These are phyloP conservation scores for Lagenorhynchus albirostris DNA, from an alignment of 2,113 vertebrate species.

Conservation along the genomic window DNA sequence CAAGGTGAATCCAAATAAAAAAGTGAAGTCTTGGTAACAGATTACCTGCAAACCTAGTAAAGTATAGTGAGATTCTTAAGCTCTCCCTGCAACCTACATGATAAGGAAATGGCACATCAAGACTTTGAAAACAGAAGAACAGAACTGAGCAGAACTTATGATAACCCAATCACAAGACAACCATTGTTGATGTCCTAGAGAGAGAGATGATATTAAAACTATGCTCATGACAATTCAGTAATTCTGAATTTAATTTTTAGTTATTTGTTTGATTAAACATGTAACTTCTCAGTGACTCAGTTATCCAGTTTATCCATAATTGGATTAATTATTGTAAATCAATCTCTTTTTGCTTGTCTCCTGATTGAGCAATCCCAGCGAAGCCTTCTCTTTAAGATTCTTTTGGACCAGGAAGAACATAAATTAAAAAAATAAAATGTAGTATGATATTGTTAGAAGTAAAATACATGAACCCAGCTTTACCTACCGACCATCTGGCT, in stretches of 20 bases:
- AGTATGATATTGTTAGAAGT: neutral
- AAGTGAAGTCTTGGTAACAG: neutral
- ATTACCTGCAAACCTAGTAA: neutral
- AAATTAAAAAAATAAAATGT: conserved; percentile 14
- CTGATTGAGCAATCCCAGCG: neutral
- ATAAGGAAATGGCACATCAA: neutral
- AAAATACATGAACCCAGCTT: neutral
- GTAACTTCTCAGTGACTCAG: neutral
- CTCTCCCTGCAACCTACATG: neutral
- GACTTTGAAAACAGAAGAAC: neutral
- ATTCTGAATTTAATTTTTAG: neutral
- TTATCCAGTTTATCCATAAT: neutral
- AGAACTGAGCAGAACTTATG: neutral
- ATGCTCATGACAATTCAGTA: neutral
- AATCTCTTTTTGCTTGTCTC: neutral
- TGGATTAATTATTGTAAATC: neutral
- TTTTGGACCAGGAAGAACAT: neutral
- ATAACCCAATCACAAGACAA: neutral
- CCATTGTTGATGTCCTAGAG: neutral
- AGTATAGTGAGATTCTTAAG: neutral
- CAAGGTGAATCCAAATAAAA: neutral
- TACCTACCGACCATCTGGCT: neutral
- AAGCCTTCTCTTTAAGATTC: neutral
- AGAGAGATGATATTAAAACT: neutral
- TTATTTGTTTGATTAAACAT: neutral